These are phyloP conservation scores for Machimus rusticus DNA, from an alignment of 2,888 invertebrate species.

Conservation along the genomic window DNA sequence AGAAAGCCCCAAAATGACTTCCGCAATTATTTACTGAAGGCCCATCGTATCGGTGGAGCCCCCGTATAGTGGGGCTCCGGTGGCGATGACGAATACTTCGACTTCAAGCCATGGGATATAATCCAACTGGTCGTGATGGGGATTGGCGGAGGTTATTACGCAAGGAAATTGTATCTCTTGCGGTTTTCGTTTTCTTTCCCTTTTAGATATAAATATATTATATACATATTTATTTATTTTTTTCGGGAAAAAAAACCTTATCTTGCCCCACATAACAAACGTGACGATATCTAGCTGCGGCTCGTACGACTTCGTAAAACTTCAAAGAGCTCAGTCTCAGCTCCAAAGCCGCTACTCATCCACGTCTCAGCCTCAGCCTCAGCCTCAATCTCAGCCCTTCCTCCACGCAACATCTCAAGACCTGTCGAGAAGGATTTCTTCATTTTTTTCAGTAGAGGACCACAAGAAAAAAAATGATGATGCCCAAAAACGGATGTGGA, in stretches of 20 bases:
- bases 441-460: not conserved
- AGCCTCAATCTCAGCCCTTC: not conserved
- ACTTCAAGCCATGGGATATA: not conserved
- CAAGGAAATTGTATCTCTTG: constrained; percentile 23
- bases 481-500: not conserved
- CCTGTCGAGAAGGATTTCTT: not conserved
- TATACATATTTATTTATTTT: not conserved
- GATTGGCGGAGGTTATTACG: not conserved
- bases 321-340: not conserved
- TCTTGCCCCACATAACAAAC: constrained; percentile 4
- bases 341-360: not conserved
- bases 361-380: not conserved
- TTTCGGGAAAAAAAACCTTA: not conserved
- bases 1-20: constrained; percentile 34
- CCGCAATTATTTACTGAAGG: constrained; percentile 36
- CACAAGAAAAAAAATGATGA: not conserved
- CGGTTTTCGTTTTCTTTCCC: not conserved
- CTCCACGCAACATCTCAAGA: not conserved
- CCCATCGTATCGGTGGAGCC: not conserved
- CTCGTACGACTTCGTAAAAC: not conserved
- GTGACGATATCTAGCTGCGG: not conserved
- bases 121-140: not conserved
- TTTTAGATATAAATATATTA: not conserved
- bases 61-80: not conserved
- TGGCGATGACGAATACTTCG: not conserved